Conservation (phyloP, 2,797 vertebrate species). For the Nannoperca obscura region DNA sequence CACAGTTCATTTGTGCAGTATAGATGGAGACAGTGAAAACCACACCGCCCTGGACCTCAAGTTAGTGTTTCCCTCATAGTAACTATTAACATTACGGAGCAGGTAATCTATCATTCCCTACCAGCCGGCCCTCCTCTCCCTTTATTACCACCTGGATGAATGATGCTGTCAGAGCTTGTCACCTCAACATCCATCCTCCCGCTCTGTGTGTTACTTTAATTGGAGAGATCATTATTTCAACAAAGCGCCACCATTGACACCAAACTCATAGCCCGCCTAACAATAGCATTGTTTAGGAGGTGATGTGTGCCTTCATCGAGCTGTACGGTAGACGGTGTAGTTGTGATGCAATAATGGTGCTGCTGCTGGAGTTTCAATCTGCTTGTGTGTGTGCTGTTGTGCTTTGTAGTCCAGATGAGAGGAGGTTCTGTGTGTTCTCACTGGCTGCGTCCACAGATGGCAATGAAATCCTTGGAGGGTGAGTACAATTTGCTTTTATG, state of each 20-base stretch:
- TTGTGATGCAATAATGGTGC: slow-evolving; percentile 36
- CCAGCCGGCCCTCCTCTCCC: slow-evolving; percentile 47
- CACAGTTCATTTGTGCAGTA: slow-evolving; percentile 93
- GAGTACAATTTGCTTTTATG: slow-evolving; percentile 68
- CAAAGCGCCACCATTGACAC: slow-evolving; percentile 23
- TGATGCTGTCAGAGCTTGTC: slow-evolving; percentile 63
- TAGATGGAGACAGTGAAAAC: slow-evolving; percentile 92
- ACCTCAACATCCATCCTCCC: slow-evolving; percentile 54
- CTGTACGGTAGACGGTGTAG: slow-evolving; percentile 3
- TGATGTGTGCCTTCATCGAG: slow-evolving; percentile 41
- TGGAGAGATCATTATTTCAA: slow-evolving; percentile 48
- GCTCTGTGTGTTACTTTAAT: slow-evolving; percentile 25
- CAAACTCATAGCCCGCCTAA: slow-evolving; percentile 34
- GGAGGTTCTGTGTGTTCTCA: slow-evolving; percentile 96
- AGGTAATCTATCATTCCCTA: slow-evolving; percentile 77
- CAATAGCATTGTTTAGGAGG: slow-evolving; percentile 42
- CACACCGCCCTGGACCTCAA: slow-evolving; percentile 95
- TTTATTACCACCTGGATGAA: slow-evolving; percentile 67
- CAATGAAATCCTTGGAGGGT: slow-evolving; percentile 94
- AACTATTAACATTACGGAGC: slow-evolving; percentile 77
- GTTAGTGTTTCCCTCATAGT: slow-evolving; percentile 87
- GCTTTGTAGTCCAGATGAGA: slow-evolving; percentile 90
- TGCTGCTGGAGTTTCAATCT: slow-evolving; percentile 38
- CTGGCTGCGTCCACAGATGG: slow-evolving; percentile 92
- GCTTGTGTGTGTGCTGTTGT: slow-evolving; percentile 25